Evolutionary conservation across 2,888 invertebrate genomes (phyloP), one percentile per base, ranked within the genome.

Genomic region (Lycophotia porphyrea): DNA sequence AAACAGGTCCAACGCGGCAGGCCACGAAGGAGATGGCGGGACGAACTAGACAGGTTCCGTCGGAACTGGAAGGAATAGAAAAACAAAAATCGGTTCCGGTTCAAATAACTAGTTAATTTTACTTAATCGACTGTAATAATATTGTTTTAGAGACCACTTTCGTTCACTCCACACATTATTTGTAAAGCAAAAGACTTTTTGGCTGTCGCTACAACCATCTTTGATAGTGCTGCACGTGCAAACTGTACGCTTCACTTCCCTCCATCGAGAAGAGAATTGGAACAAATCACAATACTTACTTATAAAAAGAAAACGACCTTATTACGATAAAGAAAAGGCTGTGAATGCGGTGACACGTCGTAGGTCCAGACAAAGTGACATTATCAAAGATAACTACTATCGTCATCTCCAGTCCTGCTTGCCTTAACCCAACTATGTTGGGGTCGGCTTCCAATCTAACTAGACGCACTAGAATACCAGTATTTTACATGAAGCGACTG

Each of bases 181-280:
- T 52, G 49, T n/a, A 42, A n/a, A 5, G 31, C 5, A 7, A 9
- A 13, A 31, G 13, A 42, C 1, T 61, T 63, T 71, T 68, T 76
- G 39, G 13, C 49, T 65, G 39, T 27, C 78, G 7, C 7, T 78
- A 27, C 64, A 24, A 49, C 36, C 18, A 18, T 55, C n/a, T 79
- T 39, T 73, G 39, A 63, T 61, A 63, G 39, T 52, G 18, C 66
- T 66, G 52, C 73, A 66, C 65, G 36, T n/a, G 60, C 72, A 52
- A 31, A 71, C 58, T 52, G 34, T 65, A 61, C 74, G 44, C n/a
- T 67, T 55, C 52, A 44, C 44, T 77, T 31, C 36, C 2, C n/a
- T 52, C n/a, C 15, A 21, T 52, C 5, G 60, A 27, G 42, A 18
- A 64, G 11, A 42, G n/a, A 61, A 64, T 72, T 34, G 71, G 36